Evolutionary conservation across 2,113 vertebrate genomes (phyloP).

Genomic region (Cottus gobio): DNA sequence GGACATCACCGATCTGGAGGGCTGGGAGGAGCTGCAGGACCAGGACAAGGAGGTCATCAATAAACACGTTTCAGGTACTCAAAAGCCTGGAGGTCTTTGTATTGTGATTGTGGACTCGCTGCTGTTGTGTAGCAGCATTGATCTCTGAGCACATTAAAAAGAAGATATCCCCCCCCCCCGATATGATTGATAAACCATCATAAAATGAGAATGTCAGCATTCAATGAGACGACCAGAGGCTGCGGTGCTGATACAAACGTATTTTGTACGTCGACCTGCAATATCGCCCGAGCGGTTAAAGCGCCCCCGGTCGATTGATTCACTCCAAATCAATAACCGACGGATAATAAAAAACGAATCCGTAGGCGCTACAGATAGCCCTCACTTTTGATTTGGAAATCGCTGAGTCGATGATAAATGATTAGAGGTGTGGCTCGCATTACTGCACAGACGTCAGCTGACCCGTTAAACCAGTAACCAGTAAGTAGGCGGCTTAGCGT

Average conservation of each 20-base stretch:
- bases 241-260: too few relatives aligned
- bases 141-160: not conserved
- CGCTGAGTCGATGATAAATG: not conserved
- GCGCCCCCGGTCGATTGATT: not conserved
- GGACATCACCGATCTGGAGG: conserved; percentile 95
- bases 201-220: not conserved
- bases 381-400: too few relatives aligned
- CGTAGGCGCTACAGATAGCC: not conserved
- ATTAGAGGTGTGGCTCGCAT: not conserved
- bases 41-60: conserved; percentile 91
- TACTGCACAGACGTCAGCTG: too few relatives aligned
- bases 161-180: not conserved
- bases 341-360: not conserved
- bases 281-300: not conserved
- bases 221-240: not conserved
- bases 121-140: not conserved
- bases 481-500: too few relatives aligned
- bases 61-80: conserved; percentile 89
- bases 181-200: not conserved
- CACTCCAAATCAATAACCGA: not conserved
- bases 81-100: not conserved
- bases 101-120: not conserved
- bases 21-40: conserved; percentile 95
- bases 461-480: not conserved
- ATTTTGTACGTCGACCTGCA: too few relatives aligned